Evolutionary conservation across 2,113 vertebrate species (phyloP), one percentile per base, ranked within the genome.

Genomic region (Pygoscelis adeliae): DNA sequence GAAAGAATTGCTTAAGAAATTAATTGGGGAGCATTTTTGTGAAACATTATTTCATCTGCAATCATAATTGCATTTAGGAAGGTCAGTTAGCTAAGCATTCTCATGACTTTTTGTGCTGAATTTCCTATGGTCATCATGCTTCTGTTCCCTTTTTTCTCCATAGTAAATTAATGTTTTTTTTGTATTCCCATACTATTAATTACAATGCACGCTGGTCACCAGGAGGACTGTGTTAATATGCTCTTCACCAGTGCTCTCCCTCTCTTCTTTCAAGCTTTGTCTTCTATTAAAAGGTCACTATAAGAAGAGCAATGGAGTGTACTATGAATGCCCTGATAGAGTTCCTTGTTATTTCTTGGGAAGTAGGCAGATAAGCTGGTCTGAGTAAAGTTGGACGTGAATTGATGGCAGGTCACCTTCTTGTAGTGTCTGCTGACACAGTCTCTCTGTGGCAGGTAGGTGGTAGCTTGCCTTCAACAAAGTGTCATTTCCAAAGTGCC

Each of bases 1-100:
- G 50, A 78, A 93, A 93, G 44, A 90, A 87, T 74, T 97, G 46
- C 63, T 80, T 87, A 56, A 77, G 52, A 77, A 96, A 90, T 91
- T 47, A 67, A 56, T 85, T 36, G 0, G 50, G 55, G 72, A 73
- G 15, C n/a, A 49, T 85, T 91, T 96, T 62, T 84, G 44, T 76
- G 78, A 87, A 97, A 80, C 10, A 8, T 63, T 63, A 69, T 90
- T 96, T 97, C 9, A 72, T 92, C 71, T 93, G 53, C 50, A 84
- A 40, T 72, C 59, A 15, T 83, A 82, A 83, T 73, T 90, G 92
- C 58, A 52, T 85, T 79, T 92, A 70, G 65, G 62, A 65, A 74
- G 72, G 61, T 79, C 76, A 74, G 30, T 79, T 81, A 84, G 26
- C 47, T 72, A 61, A 70, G 14, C 21, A 36, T 80, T 92, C 53